Percentiles rank a stretch among this genome's conserved stretches.
Evolutionary conservation across 2,888 invertebrate genomes (phyloP).

Genomic region (Hemistola chrysoprasaria): DNA sequence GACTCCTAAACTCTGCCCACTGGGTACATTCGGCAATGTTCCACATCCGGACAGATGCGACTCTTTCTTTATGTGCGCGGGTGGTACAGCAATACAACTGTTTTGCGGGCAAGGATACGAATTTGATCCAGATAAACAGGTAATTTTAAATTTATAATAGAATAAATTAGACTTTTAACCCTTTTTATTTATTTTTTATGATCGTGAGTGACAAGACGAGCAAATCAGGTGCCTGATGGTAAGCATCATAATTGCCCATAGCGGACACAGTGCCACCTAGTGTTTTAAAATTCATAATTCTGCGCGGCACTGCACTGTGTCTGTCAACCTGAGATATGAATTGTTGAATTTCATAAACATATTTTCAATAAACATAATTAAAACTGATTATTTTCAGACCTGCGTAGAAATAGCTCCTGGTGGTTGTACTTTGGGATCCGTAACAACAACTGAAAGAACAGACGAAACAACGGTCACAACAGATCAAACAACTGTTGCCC

Average conservation of each 20-base stretch:
- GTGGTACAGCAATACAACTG: constrained; percentile 22
- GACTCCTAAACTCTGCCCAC: constrained; percentile 11
- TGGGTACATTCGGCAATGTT: constrained; percentile 30
- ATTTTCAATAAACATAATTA: neutral
- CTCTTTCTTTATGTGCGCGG: constrained; percentile 33
- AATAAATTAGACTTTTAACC: too few species aligned
- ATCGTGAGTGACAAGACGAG: too few species aligned
- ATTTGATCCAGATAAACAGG: constrained; percentile 4
- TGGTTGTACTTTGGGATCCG: constrained; percentile 6
- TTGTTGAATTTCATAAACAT: too few species aligned
- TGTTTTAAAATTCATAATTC: too few species aligned
- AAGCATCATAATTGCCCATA: too few species aligned
- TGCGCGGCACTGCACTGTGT: too few species aligned
- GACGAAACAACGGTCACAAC: neutral
- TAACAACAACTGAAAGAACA: constrained; percentile 1
- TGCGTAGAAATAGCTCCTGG: constrained; percentile 7
- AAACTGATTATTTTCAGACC: constrained; percentile 2
- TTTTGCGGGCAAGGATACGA: constrained; percentile 19
- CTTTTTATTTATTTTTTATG: too few species aligned
- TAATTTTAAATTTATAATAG: neutral
- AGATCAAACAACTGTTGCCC: neutral
- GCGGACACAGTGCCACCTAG: too few species aligned
- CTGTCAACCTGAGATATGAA: too few species aligned
- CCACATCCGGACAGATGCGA: constrained; percentile 33
- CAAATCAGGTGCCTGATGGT: too few species aligned